Evolutionary conservation across 2,888 invertebrate genomes (phyloP).

Genomic region (Himalopsyche kuldschensis): DNA sequence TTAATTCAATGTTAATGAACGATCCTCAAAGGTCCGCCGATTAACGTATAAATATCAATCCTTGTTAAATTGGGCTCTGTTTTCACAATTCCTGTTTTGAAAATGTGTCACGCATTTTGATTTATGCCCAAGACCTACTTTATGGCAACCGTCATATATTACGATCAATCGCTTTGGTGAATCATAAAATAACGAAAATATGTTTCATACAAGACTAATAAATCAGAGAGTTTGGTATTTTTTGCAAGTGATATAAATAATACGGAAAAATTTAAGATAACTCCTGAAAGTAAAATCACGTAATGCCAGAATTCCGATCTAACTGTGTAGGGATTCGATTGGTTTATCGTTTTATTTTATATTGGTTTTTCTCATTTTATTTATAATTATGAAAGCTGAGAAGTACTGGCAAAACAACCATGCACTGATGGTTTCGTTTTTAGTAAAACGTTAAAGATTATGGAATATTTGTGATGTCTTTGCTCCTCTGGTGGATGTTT

Average conservation of each 20-base stretch:
- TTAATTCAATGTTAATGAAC: neutral
- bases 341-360: no score
- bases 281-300: neutral
- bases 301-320: no score
- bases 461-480: no score
- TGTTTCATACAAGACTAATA: neutral
- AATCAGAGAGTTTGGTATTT: neutral
- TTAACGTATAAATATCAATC: neutral
- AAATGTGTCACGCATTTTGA: neutral
- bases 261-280: neutral
- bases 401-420: no score
- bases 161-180: neutral
- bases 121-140: neutral
- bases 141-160: neutral
- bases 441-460: no score
- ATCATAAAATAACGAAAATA: neutral
- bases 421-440: no score
- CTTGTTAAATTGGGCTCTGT: neutral
- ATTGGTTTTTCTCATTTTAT: no score
- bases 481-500: no score
- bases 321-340: no score
- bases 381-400: no score
- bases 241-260: no score
- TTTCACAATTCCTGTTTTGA: neutral
- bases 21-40: neutral